phyloP scores from a whole-genome alignment of 2,888 invertebrate species.

The Lordiphosa fenestrarum region DNA sequence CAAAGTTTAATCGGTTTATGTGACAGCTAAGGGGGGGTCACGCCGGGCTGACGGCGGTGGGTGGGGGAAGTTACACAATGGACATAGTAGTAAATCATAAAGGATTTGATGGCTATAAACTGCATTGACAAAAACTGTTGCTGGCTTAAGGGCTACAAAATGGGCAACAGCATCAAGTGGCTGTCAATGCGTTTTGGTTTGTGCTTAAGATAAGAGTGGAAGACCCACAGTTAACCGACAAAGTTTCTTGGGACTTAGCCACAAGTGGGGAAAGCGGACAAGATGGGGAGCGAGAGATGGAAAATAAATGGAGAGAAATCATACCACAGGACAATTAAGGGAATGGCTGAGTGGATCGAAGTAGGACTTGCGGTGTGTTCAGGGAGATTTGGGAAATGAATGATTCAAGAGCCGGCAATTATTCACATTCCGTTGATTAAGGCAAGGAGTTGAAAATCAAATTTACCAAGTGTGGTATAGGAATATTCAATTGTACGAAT shows the following conservation, averaged over 20 bases:
- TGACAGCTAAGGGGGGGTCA: slow-evolving; percentile 41
- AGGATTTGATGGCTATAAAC: slow-evolving; percentile 55
- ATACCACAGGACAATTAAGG: slow-evolving; percentile 47
- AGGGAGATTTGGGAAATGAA: slow-evolving; percentile 36
- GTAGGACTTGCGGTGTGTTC: slow-evolving; percentile 19
- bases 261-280: not conserved
- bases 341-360: no score
- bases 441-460: no score
- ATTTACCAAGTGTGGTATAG: no score
- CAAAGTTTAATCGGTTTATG: slow-evolving; percentile 71
- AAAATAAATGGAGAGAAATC: slow-evolving; percentile 24
- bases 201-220: slow-evolving; percentile 55
- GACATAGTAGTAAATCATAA: slow-evolving; percentile 62
- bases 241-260: slow-evolving; percentile 39
- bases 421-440: slow-evolving; percentile 15
- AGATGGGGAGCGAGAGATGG: slow-evolving; percentile 10
- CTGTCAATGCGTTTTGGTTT: slow-evolving; percentile 65
- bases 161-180: slow-evolving; percentile 54
- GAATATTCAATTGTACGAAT: no score
- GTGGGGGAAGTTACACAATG: slow-evolving; percentile 17
- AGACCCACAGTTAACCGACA: slow-evolving; percentile 33
- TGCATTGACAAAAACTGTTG: slow-evolving; percentile 35
- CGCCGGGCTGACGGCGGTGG: slow-evolving; percentile 12
- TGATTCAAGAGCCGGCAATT: slow-evolving; percentile 33
- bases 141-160: not conserved